phyloP scores from a whole-genome alignment of 1,140 invertebrate species.

The Oryzaephilus surinamensis region DNA sequence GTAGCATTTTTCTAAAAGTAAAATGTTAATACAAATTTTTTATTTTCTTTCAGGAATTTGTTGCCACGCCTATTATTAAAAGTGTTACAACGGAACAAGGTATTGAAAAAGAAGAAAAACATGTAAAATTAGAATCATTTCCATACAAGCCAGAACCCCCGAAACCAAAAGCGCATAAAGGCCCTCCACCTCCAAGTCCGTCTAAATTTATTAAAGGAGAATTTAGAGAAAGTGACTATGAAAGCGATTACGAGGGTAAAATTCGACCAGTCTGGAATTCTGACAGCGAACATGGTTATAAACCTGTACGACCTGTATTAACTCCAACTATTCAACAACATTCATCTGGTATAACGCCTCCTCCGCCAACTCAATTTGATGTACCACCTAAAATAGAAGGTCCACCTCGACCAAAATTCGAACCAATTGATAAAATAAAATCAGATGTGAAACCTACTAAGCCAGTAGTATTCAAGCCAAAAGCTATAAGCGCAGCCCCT shows the following conservation, averaged over 20 bases:
- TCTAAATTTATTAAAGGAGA: conserved; percentile 58
- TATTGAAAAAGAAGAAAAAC: conserved; percentile 27
- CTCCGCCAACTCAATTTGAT: conserved; percentile 48
- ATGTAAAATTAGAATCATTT: conserved; percentile 39
- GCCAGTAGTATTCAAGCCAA: conserved; percentile 38
- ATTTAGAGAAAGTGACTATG: conserved; percentile 60
- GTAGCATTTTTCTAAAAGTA: too few species aligned
- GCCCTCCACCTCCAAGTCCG: conserved; percentile 43
- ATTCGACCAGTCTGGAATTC: conserved; percentile 52
- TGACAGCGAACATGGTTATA: conserved; percentile 44
- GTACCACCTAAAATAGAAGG: conserved; percentile 38
- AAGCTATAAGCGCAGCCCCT: conserved; percentile 35
- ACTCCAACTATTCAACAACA: conserved; percentile 37
- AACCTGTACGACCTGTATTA: conserved; percentile 47
- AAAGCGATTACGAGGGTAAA: conserved; percentile 59
- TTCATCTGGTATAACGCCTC: conserved; percentile 36
- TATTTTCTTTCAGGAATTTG: conserved; percentile 35
- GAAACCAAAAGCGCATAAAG: conserved; percentile 32
- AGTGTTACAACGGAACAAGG: conserved; percentile 29
- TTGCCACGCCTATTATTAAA: conserved; percentile 32
- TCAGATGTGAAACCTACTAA: conserved; percentile 32
- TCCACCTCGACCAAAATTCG: conserved; percentile 44
- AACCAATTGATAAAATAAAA: conserved; percentile 43
- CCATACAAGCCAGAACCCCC: conserved; percentile 37
- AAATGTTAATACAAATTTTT: too few species aligned